Percentiles rank a stretch among this genome's conserved stretches.
Evolutionary conservation across 2,797 vertebrate species (phyloP).

Genomic region (Myoxocephalus aenaeus): DNA sequence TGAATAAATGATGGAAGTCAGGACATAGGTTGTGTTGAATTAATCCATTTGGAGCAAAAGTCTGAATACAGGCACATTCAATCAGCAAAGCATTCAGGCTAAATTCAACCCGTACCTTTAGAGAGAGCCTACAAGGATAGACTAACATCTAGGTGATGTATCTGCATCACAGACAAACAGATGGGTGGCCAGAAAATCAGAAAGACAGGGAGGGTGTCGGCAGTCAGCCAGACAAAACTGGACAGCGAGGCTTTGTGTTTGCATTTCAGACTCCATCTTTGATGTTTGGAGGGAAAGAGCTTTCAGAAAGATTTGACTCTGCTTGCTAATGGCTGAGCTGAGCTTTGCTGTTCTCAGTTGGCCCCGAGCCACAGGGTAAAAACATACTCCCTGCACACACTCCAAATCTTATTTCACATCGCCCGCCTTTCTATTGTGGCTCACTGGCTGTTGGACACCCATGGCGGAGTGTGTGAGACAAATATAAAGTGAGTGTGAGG

Average conservation of each 20-base stretch:
- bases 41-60: background rate
- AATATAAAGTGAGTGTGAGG: constrained; percentile 15
- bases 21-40: background rate
- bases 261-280: constrained; percentile 56
- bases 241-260: constrained; percentile 47
- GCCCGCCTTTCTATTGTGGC: constrained; percentile 16
- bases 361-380: constrained; percentile 34
- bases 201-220: constrained; percentile 11
- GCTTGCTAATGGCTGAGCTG: constrained; percentile 55
- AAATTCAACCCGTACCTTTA: background rate
- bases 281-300: constrained; percentile 56
- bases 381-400: constrained; percentile 16
- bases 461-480: constrained; percentile 2
- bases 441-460: constrained; percentile 32
- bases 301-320: constrained; percentile 63
- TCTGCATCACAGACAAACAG: constrained; percentile 25
- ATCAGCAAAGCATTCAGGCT: background rate
- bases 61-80: background rate
- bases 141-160: constrained; percentile 4
- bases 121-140: background rate
- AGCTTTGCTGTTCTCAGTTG: constrained; percentile 50
- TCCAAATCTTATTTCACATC: constrained; percentile 63
- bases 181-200: constrained; percentile 33
- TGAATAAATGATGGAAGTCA: background rate
- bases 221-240: constrained; percentile 36